Evolutionary conservation across 2,797 vertebrate genomes (phyloP).

Genomic region (Steatocranus sp.): DNA sequence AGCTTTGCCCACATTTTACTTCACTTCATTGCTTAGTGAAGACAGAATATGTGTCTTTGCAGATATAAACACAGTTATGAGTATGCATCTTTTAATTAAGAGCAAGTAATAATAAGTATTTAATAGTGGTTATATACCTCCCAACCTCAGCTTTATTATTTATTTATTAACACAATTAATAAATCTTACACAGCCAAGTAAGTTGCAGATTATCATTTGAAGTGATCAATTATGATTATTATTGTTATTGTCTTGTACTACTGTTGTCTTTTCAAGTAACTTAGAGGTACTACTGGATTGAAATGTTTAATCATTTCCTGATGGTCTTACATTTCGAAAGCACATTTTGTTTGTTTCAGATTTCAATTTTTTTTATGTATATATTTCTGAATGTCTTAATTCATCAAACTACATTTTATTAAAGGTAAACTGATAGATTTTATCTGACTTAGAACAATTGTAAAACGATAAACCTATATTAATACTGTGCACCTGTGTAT

Average conservation of each 20-base stretch:
- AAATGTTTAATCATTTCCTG: not conserved
- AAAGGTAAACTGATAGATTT: not conserved
- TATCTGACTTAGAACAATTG: not conserved
- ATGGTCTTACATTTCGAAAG: not conserved
- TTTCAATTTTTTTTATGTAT: not conserved
- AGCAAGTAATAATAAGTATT: not conserved
- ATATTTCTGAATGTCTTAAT: not conserved
- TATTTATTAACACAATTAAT: not conserved
- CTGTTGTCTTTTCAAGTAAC: not conserved
- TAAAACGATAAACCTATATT: not conserved
- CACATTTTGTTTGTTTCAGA: not conserved
- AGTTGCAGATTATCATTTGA: not conserved
- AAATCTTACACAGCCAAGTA: not conserved
- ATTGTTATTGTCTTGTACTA: not conserved
- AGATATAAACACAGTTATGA: not conserved
- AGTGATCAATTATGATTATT: not conserved
- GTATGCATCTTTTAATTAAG: not conserved
- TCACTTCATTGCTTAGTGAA: not conserved
- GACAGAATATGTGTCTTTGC: not conserved
- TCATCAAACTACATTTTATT: not conserved
- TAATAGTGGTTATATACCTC: not conserved
- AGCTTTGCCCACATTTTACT: not conserved
- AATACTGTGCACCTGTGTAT: fast-evolving
- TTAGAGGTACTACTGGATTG: not conserved
- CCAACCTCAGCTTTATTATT: not conserved